Base-by-base conservation (phyloP, 1,140 invertebrate species). In the Helicorthomorpha holstii region DNA sequence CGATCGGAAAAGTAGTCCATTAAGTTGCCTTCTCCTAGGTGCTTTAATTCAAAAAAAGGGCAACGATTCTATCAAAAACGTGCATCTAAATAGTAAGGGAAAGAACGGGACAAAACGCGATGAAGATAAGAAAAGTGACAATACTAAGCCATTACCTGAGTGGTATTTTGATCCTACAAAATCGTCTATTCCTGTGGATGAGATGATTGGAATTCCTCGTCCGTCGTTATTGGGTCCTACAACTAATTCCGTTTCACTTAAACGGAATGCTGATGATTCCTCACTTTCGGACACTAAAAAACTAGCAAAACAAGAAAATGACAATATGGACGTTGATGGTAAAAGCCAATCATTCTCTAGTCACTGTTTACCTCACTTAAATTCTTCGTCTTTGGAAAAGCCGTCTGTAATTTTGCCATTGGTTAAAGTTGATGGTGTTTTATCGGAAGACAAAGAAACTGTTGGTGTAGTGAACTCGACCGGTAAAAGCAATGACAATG, bases 121-220 rank as follows among this genome's bases (percentile, higher is more conserved):
- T 10, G 21, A 25, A 46, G 12, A 4, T 46, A 10, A 19, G 12
- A 46, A 22, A 34, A 7, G 29, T 19, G 21, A 19, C 44, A 21
- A 22, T 7, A n/a, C n/a, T 12, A 21, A 19, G 45, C 51, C 51
- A 4, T 42, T 52, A 25, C 51, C 51, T 19, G 51, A 52, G 26
- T 52, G 51, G 51, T 52, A 52, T 27, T 34, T 48, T 7, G 51
- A 52, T 42, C 51, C 51, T 2, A 48, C 25, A 22, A 52, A 52
- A 48, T 21, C 51, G 2, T 10, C 24, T 22, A 26, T 52, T 19
- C 51, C 51, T 3, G 26, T 52, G 4, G 10, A 10, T 19, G 51
- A 52, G 41, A 52, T 52, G 51, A 52, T 52, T 42, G 51, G 51
- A 3, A 19, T 29, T 34, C 51, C 51, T 4, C 51, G 51, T 29